These are phyloP conservation scores for Agelaius tricolor DNA, from an alignment of 2,113 vertebrate genomes.

Conservation along the genomic window DNA sequence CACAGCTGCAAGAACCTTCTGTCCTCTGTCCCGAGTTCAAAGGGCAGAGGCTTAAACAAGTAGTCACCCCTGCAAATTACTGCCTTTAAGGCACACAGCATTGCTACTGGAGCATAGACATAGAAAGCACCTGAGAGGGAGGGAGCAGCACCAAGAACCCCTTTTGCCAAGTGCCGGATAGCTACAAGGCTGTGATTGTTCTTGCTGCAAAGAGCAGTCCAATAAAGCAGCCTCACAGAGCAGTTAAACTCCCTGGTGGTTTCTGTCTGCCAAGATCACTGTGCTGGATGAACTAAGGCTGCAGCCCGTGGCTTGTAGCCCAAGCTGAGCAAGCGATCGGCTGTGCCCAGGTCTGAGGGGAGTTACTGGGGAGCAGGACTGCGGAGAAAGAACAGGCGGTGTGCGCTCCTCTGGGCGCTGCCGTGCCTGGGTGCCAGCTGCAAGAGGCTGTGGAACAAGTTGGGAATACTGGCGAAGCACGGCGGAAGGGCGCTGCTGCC, in stretches of 20 bases:
- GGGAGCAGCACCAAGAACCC: not conserved
- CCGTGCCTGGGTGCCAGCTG: not conserved
- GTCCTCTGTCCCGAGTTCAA: not conserved
- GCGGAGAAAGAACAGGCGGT: rapidly evolving
- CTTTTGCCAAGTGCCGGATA: rapidly evolving
- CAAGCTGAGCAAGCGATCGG: rapidly evolving
- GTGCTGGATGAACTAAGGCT: not conserved
- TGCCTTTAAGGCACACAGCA: not conserved
- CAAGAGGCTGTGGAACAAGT: rapidly evolving
- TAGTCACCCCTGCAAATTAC: not conserved
- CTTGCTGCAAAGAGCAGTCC: not conserved
- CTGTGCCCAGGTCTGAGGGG: rapidly evolving
- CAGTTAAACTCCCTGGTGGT: rapidly evolving
- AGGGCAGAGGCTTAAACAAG: not conserved
- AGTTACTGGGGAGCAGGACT: not conserved
- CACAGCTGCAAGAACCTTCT: not conserved
- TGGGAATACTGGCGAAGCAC: rapidly evolving
- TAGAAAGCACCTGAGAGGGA: rapidly evolving
- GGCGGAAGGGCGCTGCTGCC: too few species aligned
- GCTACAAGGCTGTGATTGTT: not conserved
- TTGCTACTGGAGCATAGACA: not conserved
- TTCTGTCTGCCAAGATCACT: not conserved
- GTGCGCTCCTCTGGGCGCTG: rapidly evolving
- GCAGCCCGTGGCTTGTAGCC: rapidly evolving
- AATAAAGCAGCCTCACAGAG: not conserved